phyloP scores from a whole-genome alignment of 2,797 vertebrate species.

The Podarcis lilfordi region DNA sequence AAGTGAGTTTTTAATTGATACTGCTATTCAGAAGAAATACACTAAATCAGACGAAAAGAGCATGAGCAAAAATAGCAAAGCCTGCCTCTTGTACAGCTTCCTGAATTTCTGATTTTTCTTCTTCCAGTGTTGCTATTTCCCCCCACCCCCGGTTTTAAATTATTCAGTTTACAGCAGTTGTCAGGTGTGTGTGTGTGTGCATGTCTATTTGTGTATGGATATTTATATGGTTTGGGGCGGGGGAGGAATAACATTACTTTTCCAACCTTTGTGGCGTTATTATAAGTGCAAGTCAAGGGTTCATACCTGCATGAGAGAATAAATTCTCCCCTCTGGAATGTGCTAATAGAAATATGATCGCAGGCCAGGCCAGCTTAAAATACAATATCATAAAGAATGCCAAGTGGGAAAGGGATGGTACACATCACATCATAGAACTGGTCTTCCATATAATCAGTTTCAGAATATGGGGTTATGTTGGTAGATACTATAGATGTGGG shows the following conservation, averaged over 20 bases:
- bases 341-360: slow-evolving; percentile 55
- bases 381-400: slow-evolving; percentile 51
- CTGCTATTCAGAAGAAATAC: slow-evolving; percentile 4
- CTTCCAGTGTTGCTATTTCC: slow-evolving; percentile 7
- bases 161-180: slow-evolving; percentile 41
- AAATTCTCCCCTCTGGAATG: slow-evolving; percentile 44
- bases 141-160: neutral
- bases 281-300: slow-evolving; percentile 58
- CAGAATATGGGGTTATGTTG: neutral
- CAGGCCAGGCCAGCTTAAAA: slow-evolving; percentile 56
- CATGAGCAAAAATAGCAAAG: slow-evolving; percentile 39
- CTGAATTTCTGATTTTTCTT: slow-evolving; percentile 31
- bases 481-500: slow-evolving; percentile 4
- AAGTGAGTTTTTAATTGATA: neutral
- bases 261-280: slow-evolving; percentile 46
- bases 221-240: slow-evolving; percentile 51
- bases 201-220: slow-evolving; percentile 45
- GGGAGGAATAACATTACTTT: slow-evolving; percentile 1
- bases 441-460: slow-evolving; percentile 19
- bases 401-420: neutral
- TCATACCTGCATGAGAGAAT: slow-evolving; percentile 53
- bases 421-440: neutral
- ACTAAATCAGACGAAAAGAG: slow-evolving; percentile 46
- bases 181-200: slow-evolving; percentile 10
- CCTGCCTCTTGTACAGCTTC: slow-evolving; percentile 47